Conservation (phyloP, 1,140 invertebrate genomes). For the Meloidogyne floridensis region DNA sequence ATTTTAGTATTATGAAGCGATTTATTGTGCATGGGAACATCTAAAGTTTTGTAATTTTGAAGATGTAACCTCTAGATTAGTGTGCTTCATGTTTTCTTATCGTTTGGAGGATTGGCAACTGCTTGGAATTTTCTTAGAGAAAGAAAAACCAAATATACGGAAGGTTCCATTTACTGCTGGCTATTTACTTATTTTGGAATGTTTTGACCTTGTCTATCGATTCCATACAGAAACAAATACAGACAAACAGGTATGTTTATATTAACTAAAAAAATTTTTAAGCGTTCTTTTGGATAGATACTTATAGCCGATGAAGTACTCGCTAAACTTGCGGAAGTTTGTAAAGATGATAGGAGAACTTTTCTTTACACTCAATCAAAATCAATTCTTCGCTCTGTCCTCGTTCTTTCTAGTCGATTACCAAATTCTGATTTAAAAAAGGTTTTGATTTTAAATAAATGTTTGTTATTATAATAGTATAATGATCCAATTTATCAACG, state of each 20-base stretch:
- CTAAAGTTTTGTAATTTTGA: neutral
- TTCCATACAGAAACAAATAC: neutral
- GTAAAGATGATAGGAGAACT: conserved; percentile 15
- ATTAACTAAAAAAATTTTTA: no score
- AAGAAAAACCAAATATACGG: neutral
- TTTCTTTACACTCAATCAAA: conserved; percentile 22
- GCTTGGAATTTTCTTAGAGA: conserved; percentile 13
- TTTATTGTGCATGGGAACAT: conserved; percentile 26
- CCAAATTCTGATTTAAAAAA: conserved; percentile 38
- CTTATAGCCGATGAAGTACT: neutral
- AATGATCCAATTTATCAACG: conserved; percentile 38
- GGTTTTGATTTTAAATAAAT: conserved; percentile 1
- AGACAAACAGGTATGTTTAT: neutral
- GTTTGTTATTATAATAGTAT: conserved; percentile 31
- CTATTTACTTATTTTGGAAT: conserved; percentile 5
- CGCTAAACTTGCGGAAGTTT: conserved; percentile 7
- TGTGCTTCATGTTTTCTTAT: conserved; percentile 10
- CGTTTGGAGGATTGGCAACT: conserved; percentile 31
- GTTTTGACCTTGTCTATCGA: conserved; percentile 10
- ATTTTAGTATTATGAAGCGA: conserved; percentile 33
- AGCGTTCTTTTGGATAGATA: neutral
- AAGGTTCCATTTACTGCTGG: neutral
- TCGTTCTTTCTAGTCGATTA: conserved; percentile 30
- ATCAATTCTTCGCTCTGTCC: conserved; percentile 20
- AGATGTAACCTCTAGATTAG: conserved; percentile 20